Evolutionary conservation across 2,113 vertebrate species (phyloP).

Genomic region (Malurus alboscapulatus): DNA sequence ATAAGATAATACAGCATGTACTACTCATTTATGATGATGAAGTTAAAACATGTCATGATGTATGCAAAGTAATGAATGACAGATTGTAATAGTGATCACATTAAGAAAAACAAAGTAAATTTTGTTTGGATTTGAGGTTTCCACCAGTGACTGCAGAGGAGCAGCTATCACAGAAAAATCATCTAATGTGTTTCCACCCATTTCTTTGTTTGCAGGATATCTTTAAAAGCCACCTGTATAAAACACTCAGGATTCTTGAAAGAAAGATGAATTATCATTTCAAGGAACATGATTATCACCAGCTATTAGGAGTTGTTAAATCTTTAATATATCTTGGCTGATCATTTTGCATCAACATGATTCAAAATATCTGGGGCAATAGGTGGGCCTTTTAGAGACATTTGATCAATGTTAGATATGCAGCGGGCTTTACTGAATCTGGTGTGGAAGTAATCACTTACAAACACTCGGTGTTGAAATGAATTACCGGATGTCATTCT

Average conservation of each 20-base stretch:
- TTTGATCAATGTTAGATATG: conserved; percentile 1
- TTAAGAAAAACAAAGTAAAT: neutral
- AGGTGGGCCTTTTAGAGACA: neutral
- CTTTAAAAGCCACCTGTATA: neutral
- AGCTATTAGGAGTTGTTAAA: conserved; percentile 15
- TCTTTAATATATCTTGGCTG: neutral
- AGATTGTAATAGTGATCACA: neutral
- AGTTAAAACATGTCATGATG: neutral
- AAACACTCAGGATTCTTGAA: neutral
- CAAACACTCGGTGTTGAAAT: conserved; percentile 62
- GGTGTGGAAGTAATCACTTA: conserved; percentile 46
- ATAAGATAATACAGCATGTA: neutral
- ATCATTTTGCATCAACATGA: neutral
- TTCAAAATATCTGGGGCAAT: conserved; percentile 1
- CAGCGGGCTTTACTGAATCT: neutral
- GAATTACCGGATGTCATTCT: conserved; percentile 70
- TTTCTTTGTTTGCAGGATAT: neutral
- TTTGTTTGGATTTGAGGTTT: neutral
- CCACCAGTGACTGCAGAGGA: neutral
- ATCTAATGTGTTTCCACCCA: accelerated
- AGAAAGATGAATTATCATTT: neutral
- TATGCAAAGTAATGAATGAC: neutral
- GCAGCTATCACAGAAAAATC: accelerated
- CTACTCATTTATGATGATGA: neutral
- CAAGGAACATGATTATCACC: neutral